A percentile compares a stretch with the other conserved stretches of the same genome.
phyloP scores from a whole-genome alignment of 2,797 vertebrate species.

The Acanthopagrus latus region DNA sequence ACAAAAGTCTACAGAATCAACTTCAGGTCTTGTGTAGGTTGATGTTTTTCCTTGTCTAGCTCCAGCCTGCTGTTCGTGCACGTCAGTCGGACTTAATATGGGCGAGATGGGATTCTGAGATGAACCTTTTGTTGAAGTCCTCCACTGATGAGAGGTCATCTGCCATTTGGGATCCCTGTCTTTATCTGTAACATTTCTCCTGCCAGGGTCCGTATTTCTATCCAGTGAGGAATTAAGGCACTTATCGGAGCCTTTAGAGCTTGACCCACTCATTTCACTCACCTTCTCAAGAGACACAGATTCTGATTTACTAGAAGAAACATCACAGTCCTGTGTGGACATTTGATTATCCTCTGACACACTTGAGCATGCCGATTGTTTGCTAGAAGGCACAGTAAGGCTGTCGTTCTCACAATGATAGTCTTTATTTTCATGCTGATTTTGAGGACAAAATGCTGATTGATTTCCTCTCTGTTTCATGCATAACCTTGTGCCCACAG shows the following conservation, averaged over 20 bases:
- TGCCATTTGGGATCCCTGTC: constrained; percentile 37
- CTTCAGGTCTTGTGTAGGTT: constrained; percentile 21
- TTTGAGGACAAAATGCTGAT: constrained; percentile 37
- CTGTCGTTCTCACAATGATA: constrained; percentile 50
- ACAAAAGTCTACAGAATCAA: constrained; percentile 44
- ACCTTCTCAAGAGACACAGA: constrained; percentile 70
- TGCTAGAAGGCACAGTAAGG: constrained; percentile 14
- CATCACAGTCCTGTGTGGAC: constrained; percentile 24
- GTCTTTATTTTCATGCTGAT: constrained; percentile 45
- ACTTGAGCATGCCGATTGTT: constrained; percentile 17
- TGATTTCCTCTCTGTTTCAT: constrained; percentile 66
- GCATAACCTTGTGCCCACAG: constrained; percentile 81
- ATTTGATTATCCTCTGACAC: constrained; percentile 38
- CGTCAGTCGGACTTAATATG: constrained; percentile 25
- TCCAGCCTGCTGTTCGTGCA: constrained; percentile 32
- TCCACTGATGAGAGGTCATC: constrained; percentile 31
- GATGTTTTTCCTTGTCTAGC: constrained; percentile 28
- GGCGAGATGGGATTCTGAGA: constrained; percentile 40
- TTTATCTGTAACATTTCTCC: constrained; percentile 29
- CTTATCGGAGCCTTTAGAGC: constrained; percentile 44
- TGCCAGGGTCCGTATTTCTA: constrained; percentile 33
- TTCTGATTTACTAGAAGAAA: constrained; percentile 56
- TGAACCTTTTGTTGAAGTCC: constrained; percentile 11
- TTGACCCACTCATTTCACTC: constrained; percentile 58
- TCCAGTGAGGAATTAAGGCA: constrained; percentile 41